phyloP scores from a whole-genome alignment of 92 coral and sea anemone genomes.

The Montipora capitata region DNA sequence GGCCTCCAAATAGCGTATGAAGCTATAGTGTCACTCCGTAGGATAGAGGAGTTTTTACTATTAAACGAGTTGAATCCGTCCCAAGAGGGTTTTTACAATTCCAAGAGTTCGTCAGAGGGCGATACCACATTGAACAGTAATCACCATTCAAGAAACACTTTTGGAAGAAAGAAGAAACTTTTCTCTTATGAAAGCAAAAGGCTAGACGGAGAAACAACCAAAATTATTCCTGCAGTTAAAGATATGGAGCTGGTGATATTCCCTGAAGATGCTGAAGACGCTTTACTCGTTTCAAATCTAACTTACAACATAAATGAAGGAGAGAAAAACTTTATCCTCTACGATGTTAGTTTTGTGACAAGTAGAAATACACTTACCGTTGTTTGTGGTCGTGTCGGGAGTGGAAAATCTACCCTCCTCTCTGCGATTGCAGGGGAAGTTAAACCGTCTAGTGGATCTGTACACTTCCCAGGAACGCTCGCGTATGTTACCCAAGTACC shows the following conservation, averaged over 20 bases:
- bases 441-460: background rate
- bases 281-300: background rate
- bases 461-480: background rate
- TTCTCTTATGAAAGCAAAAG: background rate
- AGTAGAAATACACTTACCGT: background rate
- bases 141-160: background rate
- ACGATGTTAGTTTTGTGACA: background rate
- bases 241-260: background rate
- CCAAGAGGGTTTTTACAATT: background rate
- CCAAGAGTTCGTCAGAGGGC: background rate
- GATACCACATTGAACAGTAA: background rate
- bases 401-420: conserved; percentile 37
- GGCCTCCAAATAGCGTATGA: background rate
- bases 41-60: conserved; percentile 6
- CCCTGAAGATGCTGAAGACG: background rate
- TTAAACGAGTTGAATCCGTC: background rate
- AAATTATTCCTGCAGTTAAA: no score
- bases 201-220: no score
- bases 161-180: background rate
- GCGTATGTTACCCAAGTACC: background rate
- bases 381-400: conserved; percentile 19
- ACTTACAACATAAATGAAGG: background rate
- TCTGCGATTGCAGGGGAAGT: conserved; percentile 35
- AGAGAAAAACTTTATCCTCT: background rate
- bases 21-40: background rate